phyloP scores from a whole-genome alignment of 2,113 vertebrate genomes.

The Elachura formosa region DNA sequence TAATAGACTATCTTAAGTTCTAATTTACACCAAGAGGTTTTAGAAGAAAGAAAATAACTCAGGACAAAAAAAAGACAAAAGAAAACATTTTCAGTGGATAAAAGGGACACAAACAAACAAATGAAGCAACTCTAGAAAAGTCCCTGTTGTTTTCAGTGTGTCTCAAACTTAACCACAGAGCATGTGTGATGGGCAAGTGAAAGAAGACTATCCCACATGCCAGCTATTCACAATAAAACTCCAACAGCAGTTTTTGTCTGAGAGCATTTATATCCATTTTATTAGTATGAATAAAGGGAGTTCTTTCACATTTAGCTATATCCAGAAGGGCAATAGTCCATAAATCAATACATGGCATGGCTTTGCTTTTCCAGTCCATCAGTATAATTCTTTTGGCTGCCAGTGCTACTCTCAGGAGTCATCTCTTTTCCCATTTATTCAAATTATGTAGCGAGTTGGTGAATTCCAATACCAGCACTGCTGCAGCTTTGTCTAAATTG shows the following conservation, averaged over 20 bases:
- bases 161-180: background rate
- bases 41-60: background rate
- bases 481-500: conserved; percentile 68
- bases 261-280: conserved; percentile 65
- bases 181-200: background rate
- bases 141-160: background rate
- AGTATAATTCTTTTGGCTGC: conserved; percentile 69
- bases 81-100: background rate
- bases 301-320: conserved; percentile 66
- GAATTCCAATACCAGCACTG: conserved; percentile 60
- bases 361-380: conserved; percentile 69
- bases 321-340: conserved; percentile 70
- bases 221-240: conserved; percentile 12
- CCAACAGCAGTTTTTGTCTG: conserved; percentile 43
- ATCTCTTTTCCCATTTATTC: conserved; percentile 68
- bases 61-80: background rate
- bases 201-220: background rate
- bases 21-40: background rate
- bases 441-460: conserved; percentile 65
- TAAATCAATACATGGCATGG: conserved; percentile 67
- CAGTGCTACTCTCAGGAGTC: conserved; percentile 59
- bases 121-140: background rate
- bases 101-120: background rate
- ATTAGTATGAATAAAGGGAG: conserved; percentile 68
- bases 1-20: background rate